Conservation (phyloP, 2,113 vertebrate genomes). For the Cinclus cinclus region DNA sequence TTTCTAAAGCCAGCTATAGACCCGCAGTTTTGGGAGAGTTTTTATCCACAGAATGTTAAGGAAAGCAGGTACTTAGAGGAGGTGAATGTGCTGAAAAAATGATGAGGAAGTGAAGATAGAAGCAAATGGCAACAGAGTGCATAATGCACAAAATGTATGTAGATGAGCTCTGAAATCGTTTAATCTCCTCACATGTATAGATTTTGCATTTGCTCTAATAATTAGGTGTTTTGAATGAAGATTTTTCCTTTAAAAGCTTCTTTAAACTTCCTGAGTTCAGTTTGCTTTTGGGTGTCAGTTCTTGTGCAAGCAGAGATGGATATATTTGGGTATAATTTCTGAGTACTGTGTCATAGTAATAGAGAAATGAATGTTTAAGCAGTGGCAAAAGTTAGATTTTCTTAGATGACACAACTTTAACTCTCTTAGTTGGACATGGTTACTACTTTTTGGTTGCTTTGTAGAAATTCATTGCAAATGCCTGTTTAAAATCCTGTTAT, state of each 20-base stretch:
- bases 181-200: neutral
- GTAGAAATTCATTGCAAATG: neutral
- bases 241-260: neutral
- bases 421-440: neutral
- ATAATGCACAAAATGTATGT: neutral
- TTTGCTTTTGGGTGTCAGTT: neutral
- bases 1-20: neutral
- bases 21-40: neutral
- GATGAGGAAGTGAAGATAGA: neutral
- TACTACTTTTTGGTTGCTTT: neutral
- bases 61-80: neutral
- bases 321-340: neutral
- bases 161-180: neutral
- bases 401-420: neutral
- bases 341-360: neutral
- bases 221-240: neutral
- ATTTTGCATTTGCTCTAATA: neutral
- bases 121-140: neutral
- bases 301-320: neutral
- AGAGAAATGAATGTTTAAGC: neutral
- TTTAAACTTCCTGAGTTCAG: neutral
- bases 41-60: neutral
- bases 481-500: neutral
- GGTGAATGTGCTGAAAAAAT: neutral
- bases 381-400: neutral